These are phyloP conservation scores for Pogonocherus hispidulus DNA, from an alignment of 2,888 invertebrate species.

Conservation along the genomic window DNA sequence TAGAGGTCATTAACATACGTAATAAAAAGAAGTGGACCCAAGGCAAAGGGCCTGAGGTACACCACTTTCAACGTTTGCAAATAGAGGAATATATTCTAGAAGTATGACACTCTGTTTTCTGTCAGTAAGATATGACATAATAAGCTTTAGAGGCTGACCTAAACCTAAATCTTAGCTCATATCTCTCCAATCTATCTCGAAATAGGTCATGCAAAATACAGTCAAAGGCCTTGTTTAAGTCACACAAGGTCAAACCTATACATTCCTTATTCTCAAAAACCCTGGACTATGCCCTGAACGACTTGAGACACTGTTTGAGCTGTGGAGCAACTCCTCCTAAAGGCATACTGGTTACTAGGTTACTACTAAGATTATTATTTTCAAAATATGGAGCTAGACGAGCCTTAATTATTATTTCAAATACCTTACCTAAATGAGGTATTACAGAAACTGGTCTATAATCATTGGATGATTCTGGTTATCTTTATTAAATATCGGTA, in stretches of 20 bases:
- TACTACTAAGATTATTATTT: neutral
- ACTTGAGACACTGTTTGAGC: neutral
- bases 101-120: neutral
- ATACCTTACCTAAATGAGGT: conserved; percentile 3
- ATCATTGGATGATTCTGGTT: neutral
- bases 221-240: conserved; percentile 7
- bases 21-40: too few relatives aligned
- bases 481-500: neutral
- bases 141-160: neutral
- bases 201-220: neutral
- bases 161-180: too few relatives aligned
- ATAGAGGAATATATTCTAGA: neutral
- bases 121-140: neutral
- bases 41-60: neutral
- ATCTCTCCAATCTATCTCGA: neutral
- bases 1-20: too few relatives aligned
- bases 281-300: too few relatives aligned
- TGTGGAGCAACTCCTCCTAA: neutral
- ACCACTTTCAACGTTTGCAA: neutral
- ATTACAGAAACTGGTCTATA: neutral
- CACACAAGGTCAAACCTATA: neutral
- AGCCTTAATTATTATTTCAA: neutral
- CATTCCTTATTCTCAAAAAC: too few relatives aligned
- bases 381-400: neutral
- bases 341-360: neutral